Base-by-base conservation (phyloP, 2,888 invertebrate genomes). In the Drosophila ezoana region DNA sequence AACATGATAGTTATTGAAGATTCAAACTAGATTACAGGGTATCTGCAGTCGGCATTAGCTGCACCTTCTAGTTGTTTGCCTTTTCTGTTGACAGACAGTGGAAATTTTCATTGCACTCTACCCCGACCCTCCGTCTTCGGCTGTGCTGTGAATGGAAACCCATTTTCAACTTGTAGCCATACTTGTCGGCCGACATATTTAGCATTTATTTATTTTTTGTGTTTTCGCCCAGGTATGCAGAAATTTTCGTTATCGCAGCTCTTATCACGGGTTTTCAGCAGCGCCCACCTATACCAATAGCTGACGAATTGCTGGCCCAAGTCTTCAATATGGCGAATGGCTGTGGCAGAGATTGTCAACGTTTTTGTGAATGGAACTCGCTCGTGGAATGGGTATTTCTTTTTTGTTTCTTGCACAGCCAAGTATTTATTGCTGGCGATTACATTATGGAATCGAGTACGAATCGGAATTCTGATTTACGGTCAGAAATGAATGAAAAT, bases 301-400 rank as follows among this genome's bases (percentile, higher is more conserved):
- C 53, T 62, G 56, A 58, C 57, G 33, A 51, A 47, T 43, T 43
- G 41, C 33, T 58, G 41, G 44, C 33, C 20, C 33, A 16, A 16
- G 20, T 67, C 53, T 54, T 49, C 44, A 28, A 57, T 48, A 48
- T 65, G 33, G 28, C 53, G 44, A 43, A 23, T 56, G 40, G 43
- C 64, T 28, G 23, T 56, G 41, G 33, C 49, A 20, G 32, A 32
- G 14, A 80, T 52, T 66, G 85, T 74, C 67, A 54, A 38, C 53
- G 38, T 66, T 79, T 85, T 81, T 81, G 81, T 81, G 81, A 81
- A 81, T 81, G 81, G 69, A 82, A 60, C 45, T 57, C 20, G 62
- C 32, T 18, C 43, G 16, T 35, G 41, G 53, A 38, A 59, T 56
- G 41, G 56, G 20, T 14, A 35, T 33, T 28, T 28, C 28, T 28